These are phyloP conservation scores for Eueremaeus valkanovi DNA, from an alignment of 2,888 invertebrate genomes.

Conservation along the genomic window DNA sequence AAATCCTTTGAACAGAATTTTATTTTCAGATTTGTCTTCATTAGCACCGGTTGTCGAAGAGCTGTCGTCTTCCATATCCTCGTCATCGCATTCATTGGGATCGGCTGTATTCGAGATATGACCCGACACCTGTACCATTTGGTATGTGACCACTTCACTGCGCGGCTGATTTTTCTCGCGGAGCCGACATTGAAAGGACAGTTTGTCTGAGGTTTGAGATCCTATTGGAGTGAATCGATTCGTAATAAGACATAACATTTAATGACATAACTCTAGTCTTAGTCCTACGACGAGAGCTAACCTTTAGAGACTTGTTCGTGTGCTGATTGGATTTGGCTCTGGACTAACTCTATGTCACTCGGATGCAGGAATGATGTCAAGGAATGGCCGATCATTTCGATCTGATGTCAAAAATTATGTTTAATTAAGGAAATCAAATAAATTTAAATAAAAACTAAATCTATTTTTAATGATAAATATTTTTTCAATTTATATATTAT, in stretches of 20 bases:
- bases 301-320: constrained; percentile 27
- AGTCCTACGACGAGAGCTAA: neutral
- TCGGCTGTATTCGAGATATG: neutral
- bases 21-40: neutral
- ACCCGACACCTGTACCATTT: constrained; percentile 23
- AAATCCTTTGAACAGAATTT: constrained; percentile 44
- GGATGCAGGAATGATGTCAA: constrained; percentile 74
- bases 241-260: neutral
- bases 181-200: constrained; percentile 28
- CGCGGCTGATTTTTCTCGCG: constrained; percentile 31
- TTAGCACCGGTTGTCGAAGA: neutral
- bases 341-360: constrained; percentile 70
- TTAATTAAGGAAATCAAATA: too few species aligned
- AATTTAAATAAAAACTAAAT: too few species aligned
- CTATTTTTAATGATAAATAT: too few species aligned
- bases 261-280: neutral
- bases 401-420: too few species aligned
- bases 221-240: too few species aligned
- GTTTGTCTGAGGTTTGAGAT: constrained; percentile 26
- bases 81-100: neutral
- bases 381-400: constrained; percentile 75
- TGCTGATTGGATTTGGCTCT: constrained; percentile 56
- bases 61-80: neutral
- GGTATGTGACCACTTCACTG: constrained; percentile 11
- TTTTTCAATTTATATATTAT: too few species aligned